Conservation (phyloP, 2,888 invertebrate species). For the Seira sanloemensis region DNA sequence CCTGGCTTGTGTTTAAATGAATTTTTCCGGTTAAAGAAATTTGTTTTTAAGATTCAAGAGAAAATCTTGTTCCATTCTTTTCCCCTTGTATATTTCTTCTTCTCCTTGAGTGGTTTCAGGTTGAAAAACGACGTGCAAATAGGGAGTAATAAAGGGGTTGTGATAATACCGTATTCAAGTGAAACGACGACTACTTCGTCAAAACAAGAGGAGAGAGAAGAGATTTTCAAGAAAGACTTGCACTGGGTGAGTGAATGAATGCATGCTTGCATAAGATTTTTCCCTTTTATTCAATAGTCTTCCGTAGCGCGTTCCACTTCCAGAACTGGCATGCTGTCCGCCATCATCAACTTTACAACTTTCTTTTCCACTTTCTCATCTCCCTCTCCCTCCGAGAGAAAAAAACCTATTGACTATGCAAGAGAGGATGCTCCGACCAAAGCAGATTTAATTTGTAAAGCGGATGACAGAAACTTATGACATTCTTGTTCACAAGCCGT, state of each 20-base stretch:
- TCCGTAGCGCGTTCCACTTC: background rate
- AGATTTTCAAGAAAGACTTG: background rate
- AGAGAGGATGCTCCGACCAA: constrained; percentile 54
- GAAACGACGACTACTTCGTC: background rate
- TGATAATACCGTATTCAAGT: background rate
- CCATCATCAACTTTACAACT: constrained; percentile 53
- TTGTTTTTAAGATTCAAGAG: background rate
- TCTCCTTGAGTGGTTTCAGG: constrained; percentile 1
- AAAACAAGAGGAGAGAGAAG: background rate
- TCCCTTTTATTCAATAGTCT: background rate
- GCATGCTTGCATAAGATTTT: constrained; percentile 4
- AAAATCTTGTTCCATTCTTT: background rate
- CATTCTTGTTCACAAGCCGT: constrained; percentile 65
- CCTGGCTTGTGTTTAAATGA: background rate
- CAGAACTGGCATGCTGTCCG: too few species aligned
- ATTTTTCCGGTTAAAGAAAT: background rate
- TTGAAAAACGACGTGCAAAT: background rate
- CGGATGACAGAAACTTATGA: constrained; percentile 66
- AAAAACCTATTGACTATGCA: constrained; percentile 62
- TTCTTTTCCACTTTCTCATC: constrained; percentile 32
- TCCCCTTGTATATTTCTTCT: background rate
- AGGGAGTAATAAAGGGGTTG: background rate
- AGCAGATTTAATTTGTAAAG: constrained; percentile 65
- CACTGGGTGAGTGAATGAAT: background rate
- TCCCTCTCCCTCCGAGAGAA: background rate